A percentile compares a stretch with the other conserved stretches of the same genome.
Evolutionary conservation across 2,888 invertebrate genomes (phyloP).

Genomic region (Tanytarsus gracilentus): DNA sequence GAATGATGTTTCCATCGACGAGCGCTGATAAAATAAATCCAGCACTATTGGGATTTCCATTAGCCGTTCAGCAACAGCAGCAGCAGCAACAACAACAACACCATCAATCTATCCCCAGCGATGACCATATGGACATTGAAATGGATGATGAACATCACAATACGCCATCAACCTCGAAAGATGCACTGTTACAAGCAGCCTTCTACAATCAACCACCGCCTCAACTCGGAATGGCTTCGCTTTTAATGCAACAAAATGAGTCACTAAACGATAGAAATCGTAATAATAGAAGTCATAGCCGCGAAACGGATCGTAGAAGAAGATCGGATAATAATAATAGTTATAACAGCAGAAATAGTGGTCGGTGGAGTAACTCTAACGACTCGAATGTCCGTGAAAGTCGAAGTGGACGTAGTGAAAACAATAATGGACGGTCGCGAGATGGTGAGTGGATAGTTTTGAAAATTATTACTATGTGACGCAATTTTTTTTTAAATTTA

Average conservation of each 20-base stretch:
- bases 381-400: slow-evolving; percentile 33
- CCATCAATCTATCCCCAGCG: slow-evolving; percentile 38
- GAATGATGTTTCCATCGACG: slow-evolving; percentile 33
- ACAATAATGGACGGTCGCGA: slow-evolving; percentile 34
- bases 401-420: slow-evolving; percentile 34
- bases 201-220: slow-evolving; percentile 46
- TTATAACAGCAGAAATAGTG: too few relatives aligned
- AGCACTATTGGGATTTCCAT: slow-evolving; percentile 35
- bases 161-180: slow-evolving; percentile 32
- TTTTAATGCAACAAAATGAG: slow-evolving; percentile 34
- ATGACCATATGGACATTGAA: slow-evolving; percentile 75
- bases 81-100: slow-evolving; percentile 35
- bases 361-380: slow-evolving; percentile 34
- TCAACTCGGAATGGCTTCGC: slow-evolving; percentile 33
- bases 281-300: slow-evolving; percentile 32
- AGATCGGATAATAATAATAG: slow-evolving; percentile 35
- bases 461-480: slow-evolving; percentile 29
- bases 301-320: slow-evolving; percentile 36
- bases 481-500: slow-evolving; percentile 34
- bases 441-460: slow-evolving; percentile 32
- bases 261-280: slow-evolving; percentile 29
- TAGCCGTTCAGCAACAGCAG: slow-evolving; percentile 31
- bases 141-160: slow-evolving; percentile 50
- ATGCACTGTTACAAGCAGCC: slow-evolving; percentile 27
- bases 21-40: background rate